phyloP scores from a whole-genome alignment of 2,888 invertebrate species.

The Eumerus sabulonum region DNA sequence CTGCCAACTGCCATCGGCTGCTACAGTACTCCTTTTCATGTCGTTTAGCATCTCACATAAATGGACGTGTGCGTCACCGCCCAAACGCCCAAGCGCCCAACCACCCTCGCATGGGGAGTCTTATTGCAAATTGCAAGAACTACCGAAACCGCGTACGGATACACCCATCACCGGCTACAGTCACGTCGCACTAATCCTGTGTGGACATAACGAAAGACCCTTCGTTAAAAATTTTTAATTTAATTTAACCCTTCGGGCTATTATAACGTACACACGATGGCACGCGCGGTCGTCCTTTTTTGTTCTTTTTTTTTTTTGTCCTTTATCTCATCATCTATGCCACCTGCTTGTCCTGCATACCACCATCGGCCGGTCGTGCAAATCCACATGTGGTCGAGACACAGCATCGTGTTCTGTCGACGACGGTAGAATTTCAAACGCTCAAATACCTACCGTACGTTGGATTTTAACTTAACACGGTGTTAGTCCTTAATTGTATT shows the following conservation, averaged over 20 bases:
- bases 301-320: background rate
- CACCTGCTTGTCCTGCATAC: background rate
- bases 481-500: conserved; percentile 68
- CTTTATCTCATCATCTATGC: background rate
- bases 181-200: conserved; percentile 11
- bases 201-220: conserved; percentile 55
- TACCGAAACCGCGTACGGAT: conserved; percentile 8
- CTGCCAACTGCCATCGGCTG: background rate
- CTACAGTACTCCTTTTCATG: no score
- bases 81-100: conserved; percentile 8
- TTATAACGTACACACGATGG: conserved; percentile 61
- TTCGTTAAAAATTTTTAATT: conserved; percentile 67
- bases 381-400: no score
- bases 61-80: conserved; percentile 41
- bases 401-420: no score
- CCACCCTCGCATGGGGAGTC: conserved; percentile 23
- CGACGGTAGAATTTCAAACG: conserved; percentile 62
- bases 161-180: background rate
- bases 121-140: conserved; percentile 55
- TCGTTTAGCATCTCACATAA: conserved; percentile 47
- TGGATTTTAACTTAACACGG: conserved; percentile 66
- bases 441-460: conserved; percentile 45
- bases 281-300: conserved; percentile 49
- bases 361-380: conserved; percentile 15
- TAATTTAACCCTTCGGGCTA: conserved; percentile 65